Evolutionary conservation across 2,113 vertebrate species (phyloP).

Genomic region (Melanerpes aurifrons): DNA sequence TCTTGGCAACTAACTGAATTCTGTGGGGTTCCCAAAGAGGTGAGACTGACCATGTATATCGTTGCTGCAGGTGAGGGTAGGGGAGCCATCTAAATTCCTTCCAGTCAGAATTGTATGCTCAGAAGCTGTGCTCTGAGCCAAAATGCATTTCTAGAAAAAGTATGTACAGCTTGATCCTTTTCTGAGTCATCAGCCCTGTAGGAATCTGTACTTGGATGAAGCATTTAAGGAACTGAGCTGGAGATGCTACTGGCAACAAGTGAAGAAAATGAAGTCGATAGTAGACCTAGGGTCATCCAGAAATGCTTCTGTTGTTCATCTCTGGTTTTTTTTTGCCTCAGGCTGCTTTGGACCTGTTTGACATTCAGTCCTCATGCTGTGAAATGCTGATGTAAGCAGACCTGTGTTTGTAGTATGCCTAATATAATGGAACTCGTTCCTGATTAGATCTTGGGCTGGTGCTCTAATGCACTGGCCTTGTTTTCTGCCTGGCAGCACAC

Average conservation of each 20-base stretch:
- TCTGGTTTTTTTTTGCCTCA: not conserved
- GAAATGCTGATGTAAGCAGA: conserved; percentile 50
- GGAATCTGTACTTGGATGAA: not conserved
- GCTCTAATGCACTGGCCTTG: not conserved
- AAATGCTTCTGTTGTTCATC: conserved; percentile 13
- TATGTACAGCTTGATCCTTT: not conserved
- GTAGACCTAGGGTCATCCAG: not conserved
- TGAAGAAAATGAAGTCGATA: not conserved
- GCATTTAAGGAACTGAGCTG: conserved; percentile 1
- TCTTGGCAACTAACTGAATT: not conserved
- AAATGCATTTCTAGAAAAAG: conserved; percentile 7
- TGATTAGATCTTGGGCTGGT: not conserved
- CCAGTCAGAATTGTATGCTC: not conserved
- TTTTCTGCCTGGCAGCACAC: not conserved
- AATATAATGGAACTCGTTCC: not conserved
- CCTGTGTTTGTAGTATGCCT: not conserved
- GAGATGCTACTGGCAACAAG: not conserved
- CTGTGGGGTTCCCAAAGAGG: not conserved
- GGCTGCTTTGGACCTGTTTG: conserved; percentile 33
- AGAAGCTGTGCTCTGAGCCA: not conserved
- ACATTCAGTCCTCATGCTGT: not conserved
- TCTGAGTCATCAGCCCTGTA: conserved; percentile 26
- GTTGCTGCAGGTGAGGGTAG: not conserved
- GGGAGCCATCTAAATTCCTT: not conserved
- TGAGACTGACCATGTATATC: not conserved